These are phyloP conservation scores for Squalus acanthias DNA, from an alignment of 2,797 vertebrate species.

Conservation along the genomic window DNA sequence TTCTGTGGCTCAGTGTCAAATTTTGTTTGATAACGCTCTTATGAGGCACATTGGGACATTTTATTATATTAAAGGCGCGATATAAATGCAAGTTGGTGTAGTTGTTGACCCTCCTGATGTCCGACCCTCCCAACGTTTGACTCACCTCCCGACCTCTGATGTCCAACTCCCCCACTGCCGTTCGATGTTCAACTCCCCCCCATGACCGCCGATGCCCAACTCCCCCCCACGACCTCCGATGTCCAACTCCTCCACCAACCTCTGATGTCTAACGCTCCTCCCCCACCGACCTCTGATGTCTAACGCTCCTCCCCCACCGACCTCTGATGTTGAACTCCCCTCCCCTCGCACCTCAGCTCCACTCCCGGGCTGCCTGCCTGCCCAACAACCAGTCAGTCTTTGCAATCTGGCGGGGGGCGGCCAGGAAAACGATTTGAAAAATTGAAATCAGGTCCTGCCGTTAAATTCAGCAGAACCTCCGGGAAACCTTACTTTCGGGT, in stretches of 20 bases:
- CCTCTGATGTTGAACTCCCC: background rate
- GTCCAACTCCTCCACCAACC: too few species aligned
- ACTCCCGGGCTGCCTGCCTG: conserved; percentile 56
- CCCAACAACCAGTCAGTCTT: background rate
- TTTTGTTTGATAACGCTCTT: too few species aligned
- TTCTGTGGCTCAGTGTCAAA: too few species aligned
- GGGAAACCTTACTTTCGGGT: too few species aligned
- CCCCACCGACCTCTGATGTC: background rate
- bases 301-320: background rate
- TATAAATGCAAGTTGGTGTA: too few species aligned
- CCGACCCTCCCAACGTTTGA: background rate
- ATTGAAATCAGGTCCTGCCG: background rate
- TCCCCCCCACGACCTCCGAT: background rate
- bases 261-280: background rate
- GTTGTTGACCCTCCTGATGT: background rate
- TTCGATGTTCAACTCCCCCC: background rate
- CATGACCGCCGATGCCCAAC: background rate
- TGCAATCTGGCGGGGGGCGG: conserved; percentile 45
- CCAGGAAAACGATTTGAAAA: conserved; percentile 37
- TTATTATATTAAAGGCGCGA: too few species aligned
- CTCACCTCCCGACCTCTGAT: too few species aligned
- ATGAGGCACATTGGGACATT: too few species aligned
- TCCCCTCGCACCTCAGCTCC: conserved; percentile 29
- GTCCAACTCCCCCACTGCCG: background rate
- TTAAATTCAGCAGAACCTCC: background rate